phyloP scores from a whole-genome alignment of 2,797 vertebrate species.

The Cirrhinus molitorella region DNA sequence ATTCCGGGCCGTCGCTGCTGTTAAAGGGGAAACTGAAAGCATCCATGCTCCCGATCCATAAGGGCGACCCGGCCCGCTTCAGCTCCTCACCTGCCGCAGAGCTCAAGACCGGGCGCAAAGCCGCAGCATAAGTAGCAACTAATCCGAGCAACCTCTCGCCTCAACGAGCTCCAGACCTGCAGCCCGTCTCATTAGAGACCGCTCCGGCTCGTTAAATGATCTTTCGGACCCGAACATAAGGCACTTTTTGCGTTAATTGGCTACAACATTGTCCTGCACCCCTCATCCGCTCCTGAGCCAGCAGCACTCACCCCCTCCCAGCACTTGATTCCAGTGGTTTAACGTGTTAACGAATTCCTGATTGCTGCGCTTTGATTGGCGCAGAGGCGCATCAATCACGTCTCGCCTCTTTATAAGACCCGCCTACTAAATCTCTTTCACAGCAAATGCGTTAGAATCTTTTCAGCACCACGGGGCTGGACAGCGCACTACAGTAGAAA shows the following conservation, averaged over 20 bases:
- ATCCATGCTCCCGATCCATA: slow-evolving; percentile 96
- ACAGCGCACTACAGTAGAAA: slow-evolving; percentile 20
- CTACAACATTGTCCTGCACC: slow-evolving; percentile 56
- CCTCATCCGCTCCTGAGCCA: slow-evolving; percentile 59
- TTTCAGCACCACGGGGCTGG: slow-evolving; percentile 46
- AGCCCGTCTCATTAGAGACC: slow-evolving; percentile 44
- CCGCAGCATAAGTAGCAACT: slow-evolving; percentile 64
- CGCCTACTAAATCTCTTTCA: slow-evolving; percentile 39
- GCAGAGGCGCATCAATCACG: slow-evolving; percentile 60
- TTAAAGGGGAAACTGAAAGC: slow-evolving; percentile 85
- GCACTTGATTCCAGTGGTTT: slow-evolving; percentile 40
- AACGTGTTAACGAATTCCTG: slow-evolving; percentile 25
- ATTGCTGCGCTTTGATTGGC: slow-evolving; percentile 69
- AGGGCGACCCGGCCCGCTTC: slow-evolving; percentile 77
- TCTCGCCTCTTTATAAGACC: not conserved
- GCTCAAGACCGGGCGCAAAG: slow-evolving; percentile 61
- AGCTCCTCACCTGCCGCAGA: slow-evolving; percentile 58
- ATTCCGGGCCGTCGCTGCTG: slow-evolving; percentile 73
- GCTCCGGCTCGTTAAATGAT: not conserved
- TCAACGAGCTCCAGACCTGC: slow-evolving; percentile 56
- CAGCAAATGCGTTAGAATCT: slow-evolving; percentile 24
- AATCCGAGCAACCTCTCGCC: slow-evolving; percentile 66
- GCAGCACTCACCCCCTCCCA: slow-evolving; percentile 19
- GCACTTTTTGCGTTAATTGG: slow-evolving; percentile 42
- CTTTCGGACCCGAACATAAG: slow-evolving; percentile 34